A percentile compares a stretch with the other conserved stretches of the same genome.
Evolutionary conservation across 2,888 invertebrate genomes (phyloP).

Genomic region (Gymnosoma rotundatum): DNA sequence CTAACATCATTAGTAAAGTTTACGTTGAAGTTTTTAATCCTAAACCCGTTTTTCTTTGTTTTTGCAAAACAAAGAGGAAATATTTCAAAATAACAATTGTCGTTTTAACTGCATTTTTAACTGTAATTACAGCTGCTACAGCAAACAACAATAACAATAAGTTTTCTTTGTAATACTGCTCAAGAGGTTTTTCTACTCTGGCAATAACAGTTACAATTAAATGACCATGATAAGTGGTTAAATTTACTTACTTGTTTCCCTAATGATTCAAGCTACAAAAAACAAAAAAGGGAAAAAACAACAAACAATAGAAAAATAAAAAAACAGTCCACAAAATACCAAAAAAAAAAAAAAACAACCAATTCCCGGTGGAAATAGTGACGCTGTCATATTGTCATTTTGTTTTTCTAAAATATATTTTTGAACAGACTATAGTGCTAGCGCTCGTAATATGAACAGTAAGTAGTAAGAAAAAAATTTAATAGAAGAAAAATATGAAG

Average conservation of each 20-base stretch:
- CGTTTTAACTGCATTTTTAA: conserved; percentile 60
- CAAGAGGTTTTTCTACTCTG: conserved; percentile 42
- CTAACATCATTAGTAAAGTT: no score
- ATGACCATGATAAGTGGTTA: conserved; percentile 78
- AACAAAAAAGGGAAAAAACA: conserved; percentile 19
- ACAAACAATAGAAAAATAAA: conserved; percentile 1
- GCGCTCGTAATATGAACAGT: background rate
- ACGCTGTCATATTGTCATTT: conserved; percentile 52
- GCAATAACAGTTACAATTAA: conserved; percentile 72
- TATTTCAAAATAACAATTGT: conserved; percentile 49
- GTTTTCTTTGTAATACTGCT: conserved; percentile 37
- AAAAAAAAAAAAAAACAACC: conserved; percentile 52
- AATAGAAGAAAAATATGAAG: no score
- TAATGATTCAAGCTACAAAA: conserved; percentile 30
- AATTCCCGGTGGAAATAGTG: conserved; percentile 59
- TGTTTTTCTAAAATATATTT: background rate
- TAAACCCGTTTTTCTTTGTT: no score
- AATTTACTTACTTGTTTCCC: conserved; percentile 64
- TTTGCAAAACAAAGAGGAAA: conserved; percentile 29
- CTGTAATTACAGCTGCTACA: conserved; percentile 47
- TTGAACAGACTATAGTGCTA: conserved; percentile 22
- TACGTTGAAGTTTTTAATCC: no score
- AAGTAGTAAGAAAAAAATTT: background rate
- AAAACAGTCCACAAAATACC: conserved; percentile 8
- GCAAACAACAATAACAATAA: conserved; percentile 55